phyloP scores from a whole-genome alignment of 2,113 vertebrate species.

The Alectura lathami region DNA sequence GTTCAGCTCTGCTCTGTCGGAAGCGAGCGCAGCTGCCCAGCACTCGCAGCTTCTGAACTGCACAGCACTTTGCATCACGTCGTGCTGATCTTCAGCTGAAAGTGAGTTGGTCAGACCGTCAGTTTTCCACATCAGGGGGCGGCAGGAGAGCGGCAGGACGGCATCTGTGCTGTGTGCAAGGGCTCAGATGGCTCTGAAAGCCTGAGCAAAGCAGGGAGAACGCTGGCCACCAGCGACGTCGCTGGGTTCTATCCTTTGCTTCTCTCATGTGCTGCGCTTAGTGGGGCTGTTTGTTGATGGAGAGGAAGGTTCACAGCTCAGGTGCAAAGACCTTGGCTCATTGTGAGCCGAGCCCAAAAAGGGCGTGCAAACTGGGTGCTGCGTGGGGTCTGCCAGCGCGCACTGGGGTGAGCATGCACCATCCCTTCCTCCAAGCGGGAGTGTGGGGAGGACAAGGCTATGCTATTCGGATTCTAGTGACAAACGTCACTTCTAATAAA shows the following conservation, averaged over 20 bases:
- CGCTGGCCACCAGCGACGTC: background rate
- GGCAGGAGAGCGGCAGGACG: no score
- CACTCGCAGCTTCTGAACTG: background rate
- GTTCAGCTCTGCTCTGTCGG: background rate
- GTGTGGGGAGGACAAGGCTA: no score
- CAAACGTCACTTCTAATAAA: background rate
- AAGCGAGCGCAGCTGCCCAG: fast-evolving
- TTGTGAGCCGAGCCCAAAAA: background rate
- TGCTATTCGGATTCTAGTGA: background rate
- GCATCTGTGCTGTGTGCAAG: background rate
- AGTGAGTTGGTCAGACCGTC: background rate
- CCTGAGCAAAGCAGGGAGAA: background rate
- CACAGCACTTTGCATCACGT: fast-evolving
- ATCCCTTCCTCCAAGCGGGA: background rate
- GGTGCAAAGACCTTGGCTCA: background rate
- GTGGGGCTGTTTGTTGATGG: background rate
- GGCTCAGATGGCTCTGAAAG: background rate
- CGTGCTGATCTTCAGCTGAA: background rate
- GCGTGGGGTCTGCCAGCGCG: fast-evolving
- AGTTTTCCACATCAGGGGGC: background rate
- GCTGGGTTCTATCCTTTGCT: fast-evolving
- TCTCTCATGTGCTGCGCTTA: background rate
- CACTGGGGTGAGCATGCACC: background rate
- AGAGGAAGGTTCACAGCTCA: background rate
- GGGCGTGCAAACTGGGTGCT: background rate